Base-by-base conservation (phyloP, 2,797 vertebrate species). In the Luscinia megarhynchos region DNA sequence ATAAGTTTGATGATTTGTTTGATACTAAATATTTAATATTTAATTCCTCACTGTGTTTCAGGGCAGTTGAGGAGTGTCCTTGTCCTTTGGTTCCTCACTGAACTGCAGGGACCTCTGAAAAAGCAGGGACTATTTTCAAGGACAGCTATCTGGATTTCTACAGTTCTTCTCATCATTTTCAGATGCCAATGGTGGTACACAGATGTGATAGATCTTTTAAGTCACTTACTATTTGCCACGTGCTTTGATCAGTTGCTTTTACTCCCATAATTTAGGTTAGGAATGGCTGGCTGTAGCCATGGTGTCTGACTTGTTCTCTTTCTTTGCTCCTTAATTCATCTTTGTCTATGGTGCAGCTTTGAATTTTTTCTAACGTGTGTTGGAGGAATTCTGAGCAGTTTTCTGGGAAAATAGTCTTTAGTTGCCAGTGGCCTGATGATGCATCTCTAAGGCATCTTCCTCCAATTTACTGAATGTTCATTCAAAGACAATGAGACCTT, bases 311-410 rank as follows among this genome's bases (percentile, higher is more conserved):
- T 85, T 62, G n/a, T 36, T 84, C 62, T 36, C 29, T 70, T 86
- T 72, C 81, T 80, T 63, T 75, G 32, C 78, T 92, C 54, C 70
- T 76, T 34, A 55, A 88, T 74, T 82, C 76, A 73, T 69, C 92
- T 59, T 83, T 68, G 40, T 61, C 64, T 90, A 3, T 67, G 64
- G 78, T 57, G 89, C 86, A 95, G 79, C 74, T 95, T 87, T 68
- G 78, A n/a, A 23, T 55, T 91, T 90, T 61, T 43, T 48, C 43
- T 68, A 50, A 53, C 13, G 4, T 95, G 84, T 87, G 69, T 76
- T 91, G 70, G 82, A 85, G 84, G 86, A 89, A 92, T 92, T 92
- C 70, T 74, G 79, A 88, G 57, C 23, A 67, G 43, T 89, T 95
- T 94, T 93, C 95, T 90, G 70, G 85, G 89, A 93, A 96, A 94